Percentiles rank a stretch among this genome's conserved stretches.
phyloP scores from a whole-genome alignment of 30 jellyfish, hydroid and myxozoan genomes.

The Haliclystus octoradiatus region DNA sequence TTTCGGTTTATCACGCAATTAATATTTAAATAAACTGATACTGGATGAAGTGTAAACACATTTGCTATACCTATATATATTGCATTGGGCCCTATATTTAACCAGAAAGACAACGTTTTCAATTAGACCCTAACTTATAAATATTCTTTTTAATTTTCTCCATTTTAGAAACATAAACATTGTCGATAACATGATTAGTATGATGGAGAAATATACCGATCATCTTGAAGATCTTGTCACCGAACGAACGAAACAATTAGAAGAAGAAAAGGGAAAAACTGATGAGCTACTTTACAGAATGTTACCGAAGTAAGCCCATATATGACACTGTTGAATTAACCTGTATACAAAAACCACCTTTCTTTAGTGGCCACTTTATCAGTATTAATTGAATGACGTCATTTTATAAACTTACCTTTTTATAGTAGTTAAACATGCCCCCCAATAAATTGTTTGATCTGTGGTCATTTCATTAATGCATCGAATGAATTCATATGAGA shows the following conservation, averaged over 20 bases:
- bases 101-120: too few species aligned
- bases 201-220: slow-evolving; percentile 90
- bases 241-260: slow-evolving; percentile 72
- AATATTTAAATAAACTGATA: too few species aligned
- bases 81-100: too few species aligned
- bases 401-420: neutral
- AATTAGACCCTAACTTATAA: too few species aligned
- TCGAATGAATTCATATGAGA: too few species aligned
- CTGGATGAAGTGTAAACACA: too few species aligned
- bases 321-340: neutral
- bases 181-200: slow-evolving; percentile 75
- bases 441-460: too few species aligned
- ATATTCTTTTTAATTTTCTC: neutral
- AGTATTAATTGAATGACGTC: neutral
- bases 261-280: slow-evolving; percentile 71
- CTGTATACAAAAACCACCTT: neutral
- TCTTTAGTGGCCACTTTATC: neutral
- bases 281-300: slow-evolving; percentile 72
- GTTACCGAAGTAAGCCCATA: slow-evolving; percentile 68
- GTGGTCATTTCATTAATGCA: too few species aligned
- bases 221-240: slow-evolving; percentile 75
- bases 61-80: too few species aligned
- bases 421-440: too few species aligned
- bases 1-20: too few species aligned
- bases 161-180: slow-evolving; percentile 51